phyloP scores from a whole-genome alignment of 2,113 vertebrate species.

The Pangasianodon gigas region DNA sequence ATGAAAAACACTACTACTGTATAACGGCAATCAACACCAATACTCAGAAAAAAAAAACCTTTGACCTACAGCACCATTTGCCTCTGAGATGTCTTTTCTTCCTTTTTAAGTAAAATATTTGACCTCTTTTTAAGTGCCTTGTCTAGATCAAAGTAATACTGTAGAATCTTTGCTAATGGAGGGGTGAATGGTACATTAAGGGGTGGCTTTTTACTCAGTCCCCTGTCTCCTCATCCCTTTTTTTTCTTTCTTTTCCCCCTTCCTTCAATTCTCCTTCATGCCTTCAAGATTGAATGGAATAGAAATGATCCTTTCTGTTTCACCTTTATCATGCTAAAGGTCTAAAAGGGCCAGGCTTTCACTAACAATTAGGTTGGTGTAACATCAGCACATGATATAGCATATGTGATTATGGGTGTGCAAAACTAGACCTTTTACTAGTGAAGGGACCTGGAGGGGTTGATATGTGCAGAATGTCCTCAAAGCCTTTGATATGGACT shows the following conservation, averaged over 20 bases:
- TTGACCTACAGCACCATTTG: neutral
- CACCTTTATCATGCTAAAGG: constrained; percentile 15
- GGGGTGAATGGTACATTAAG: constrained; percentile 22
- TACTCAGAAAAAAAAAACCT: neutral
- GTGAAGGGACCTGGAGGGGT: constrained; percentile 21
- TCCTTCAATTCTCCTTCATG: neutral
- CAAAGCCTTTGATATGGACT: constrained; percentile 50
- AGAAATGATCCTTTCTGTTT: constrained; percentile 25
- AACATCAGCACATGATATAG: constrained; percentile 20
- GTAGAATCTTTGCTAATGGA: constrained; percentile 56
- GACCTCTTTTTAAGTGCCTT: constrained; percentile 34
- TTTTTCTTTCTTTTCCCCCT: constrained; percentile 7
- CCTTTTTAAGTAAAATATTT: constrained; percentile 29
- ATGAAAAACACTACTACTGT: neutral
- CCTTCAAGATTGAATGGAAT: constrained; percentile 5
- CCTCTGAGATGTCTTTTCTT: neutral
- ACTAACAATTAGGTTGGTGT: constrained; percentile 37
- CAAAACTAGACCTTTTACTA: constrained; percentile 15
- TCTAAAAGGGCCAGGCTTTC: constrained; percentile 24
- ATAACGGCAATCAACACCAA: neutral
- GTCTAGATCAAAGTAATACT: constrained; percentile 51
- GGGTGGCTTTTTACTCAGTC: constrained; percentile 19
- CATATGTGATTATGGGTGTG: constrained; percentile 25
- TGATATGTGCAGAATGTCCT: constrained; percentile 41
- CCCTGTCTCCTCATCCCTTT: neutral